Evolutionary conservation across 2,888 invertebrate genomes (phyloP).

Genomic region (Drosophila kuntzei): DNA sequence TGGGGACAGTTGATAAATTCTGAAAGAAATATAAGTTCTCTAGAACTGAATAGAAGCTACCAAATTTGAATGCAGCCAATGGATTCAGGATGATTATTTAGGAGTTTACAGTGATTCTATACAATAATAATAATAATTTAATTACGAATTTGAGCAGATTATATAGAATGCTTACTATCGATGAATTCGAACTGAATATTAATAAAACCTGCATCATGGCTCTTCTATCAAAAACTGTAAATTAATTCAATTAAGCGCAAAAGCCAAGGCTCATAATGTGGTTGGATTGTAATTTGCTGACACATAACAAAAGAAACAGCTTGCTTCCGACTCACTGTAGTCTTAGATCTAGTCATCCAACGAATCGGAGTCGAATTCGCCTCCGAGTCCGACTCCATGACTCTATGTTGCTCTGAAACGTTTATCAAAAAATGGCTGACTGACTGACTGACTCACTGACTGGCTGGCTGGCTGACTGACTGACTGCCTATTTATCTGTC

Average conservation of each 20-base stretch:
- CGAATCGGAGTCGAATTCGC: neutral
- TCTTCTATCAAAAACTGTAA: conserved; percentile 24
- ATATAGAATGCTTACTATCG: conserved; percentile 2
- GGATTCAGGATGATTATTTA: too few relatives aligned
- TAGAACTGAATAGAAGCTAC: neutral
- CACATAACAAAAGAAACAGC: conserved; percentile 50
- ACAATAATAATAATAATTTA: too few relatives aligned
- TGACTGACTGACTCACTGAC: conserved; percentile 10
- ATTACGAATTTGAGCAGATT: neutral
- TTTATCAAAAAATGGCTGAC: conserved; percentile 66
- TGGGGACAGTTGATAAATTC: conserved; percentile 2
- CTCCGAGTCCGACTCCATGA: neutral
- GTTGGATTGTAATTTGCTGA: conserved; percentile 65
- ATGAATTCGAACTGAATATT: conserved; percentile 1
- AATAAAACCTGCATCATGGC: neutral
- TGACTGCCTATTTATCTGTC: conserved; percentile 11
- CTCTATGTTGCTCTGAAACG: conserved; percentile 16
- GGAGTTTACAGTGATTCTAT: too few relatives aligned
- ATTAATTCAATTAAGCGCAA: conserved; percentile 72
- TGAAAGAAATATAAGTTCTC: neutral
- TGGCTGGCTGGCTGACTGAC: neutral
- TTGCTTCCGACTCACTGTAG: conserved; percentile 2
- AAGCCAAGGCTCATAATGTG: conserved; percentile 58
- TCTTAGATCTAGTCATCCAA: neutral
- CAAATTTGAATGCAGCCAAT: neutral